A percentile compares a stretch with the other conserved stretches of the same genome.
These are phyloP conservation scores for Heliangelus exortis DNA, from an alignment of 2,797 vertebrate species.

Conservation along the genomic window DNA sequence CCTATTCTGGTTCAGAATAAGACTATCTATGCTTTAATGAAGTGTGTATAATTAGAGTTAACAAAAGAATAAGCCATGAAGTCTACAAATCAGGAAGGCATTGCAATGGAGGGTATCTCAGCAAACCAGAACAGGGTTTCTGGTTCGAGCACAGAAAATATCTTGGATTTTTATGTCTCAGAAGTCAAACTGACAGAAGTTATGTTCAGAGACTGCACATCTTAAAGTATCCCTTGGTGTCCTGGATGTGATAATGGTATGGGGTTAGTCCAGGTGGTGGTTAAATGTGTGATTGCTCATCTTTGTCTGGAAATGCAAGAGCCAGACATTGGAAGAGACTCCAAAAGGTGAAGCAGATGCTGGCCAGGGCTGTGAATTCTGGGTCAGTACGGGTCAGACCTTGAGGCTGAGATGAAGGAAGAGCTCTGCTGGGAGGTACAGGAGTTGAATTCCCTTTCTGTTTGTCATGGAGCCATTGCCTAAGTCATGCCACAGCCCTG, in stretches of 20 bases:
- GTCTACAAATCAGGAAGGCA: background rate
- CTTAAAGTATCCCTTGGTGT: background rate
- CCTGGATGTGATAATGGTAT: background rate
- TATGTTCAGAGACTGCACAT: background rate
- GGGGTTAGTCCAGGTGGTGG: background rate
- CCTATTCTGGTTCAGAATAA: background rate
- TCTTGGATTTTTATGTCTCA: background rate
- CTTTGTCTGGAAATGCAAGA: background rate
- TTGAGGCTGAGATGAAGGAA: background rate
- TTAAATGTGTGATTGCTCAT: background rate
- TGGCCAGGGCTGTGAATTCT: background rate
- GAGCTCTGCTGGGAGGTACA: background rate
- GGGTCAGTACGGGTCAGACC: background rate
- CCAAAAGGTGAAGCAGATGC: background rate
- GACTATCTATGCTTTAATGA: background rate
- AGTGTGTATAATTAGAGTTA: background rate
- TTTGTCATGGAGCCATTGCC: background rate
- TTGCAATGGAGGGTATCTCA: background rate
- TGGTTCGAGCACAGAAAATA: background rate
- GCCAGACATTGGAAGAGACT: background rate
- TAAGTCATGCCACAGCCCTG: background rate
- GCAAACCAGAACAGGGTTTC: background rate
- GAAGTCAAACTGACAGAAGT: background rate
- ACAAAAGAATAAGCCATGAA: background rate
- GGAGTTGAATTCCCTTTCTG: background rate